Evolutionary conservation across 2,113 vertebrate species (phyloP), one percentile per base, ranked within the genome.

Genomic region (Albula goreensis): DNA sequence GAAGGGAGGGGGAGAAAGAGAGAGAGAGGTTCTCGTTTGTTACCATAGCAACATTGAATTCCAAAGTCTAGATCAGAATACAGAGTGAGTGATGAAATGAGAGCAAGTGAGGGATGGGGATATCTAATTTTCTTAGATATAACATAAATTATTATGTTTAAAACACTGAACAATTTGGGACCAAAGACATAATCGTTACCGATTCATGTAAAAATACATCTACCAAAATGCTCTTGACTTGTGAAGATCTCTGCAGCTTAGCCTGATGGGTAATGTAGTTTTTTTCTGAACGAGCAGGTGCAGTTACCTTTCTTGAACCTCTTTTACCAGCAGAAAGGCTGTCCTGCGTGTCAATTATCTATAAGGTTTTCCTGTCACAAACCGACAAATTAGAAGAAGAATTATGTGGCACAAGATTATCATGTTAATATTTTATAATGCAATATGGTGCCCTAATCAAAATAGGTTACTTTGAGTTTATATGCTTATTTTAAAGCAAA

Each of bases 31-130:
- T 91, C 92, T 88, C 91, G 92, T 89, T 89, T 94, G 95, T 95
- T 95, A 93, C 94, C 93, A 96, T 95, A 90, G 94, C 93, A 94
- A 95, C 94, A 92, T 92, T 92, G 92, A 94, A 93, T 94, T 92
- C 91, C 91, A 93, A 94, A 94, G 93, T 92, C 91, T 94, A 92
- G 91, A 93, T 94, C 92, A 94, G 93, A 91, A 91, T 90, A 91
- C 91, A 92, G 84, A 85, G 85, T 25, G 50, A 60, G 31, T 50
- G 83, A 88, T 85, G 74, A 85, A 78, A 79, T 82, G 87, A 82
- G 80, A 60, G n/a, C 19, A 52, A 60, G 83, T 78, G 31, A 81
- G n/a, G 51, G 57, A 77, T 81, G 51, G 80, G 52, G 53, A n/a
- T 41, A 19, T 53, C 22, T 22, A 82, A 63, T 86, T 52, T 19